Base-by-base conservation (phyloP, 2,113 vertebrate species). In the Cryptomyrus ogoouensis region DNA sequence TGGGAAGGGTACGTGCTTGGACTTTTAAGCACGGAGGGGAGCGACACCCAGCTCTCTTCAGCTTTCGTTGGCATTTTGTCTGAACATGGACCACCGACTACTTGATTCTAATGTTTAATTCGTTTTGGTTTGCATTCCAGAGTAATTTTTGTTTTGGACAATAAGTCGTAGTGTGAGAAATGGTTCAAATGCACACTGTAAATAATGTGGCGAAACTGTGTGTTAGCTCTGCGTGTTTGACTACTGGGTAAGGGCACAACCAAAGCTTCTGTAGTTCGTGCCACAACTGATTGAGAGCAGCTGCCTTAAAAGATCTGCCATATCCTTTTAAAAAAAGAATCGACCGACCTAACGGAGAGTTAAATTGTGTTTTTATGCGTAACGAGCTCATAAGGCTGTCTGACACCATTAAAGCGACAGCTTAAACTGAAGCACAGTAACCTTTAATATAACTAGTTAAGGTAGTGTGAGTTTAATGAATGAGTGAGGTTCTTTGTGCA, bases 241-340 rank as follows among this genome's bases (percentile, higher is more conserved):
- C 84, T 92, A 13, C 62, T 91, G 92, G 91, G 90, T 92, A 94
- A 92, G 91, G 90, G 50, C 92, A 91, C 89, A 88, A 93, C 91
- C 92, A 93, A 93, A 92, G 62, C 74, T 53, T 13, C 50, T 56
- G 27, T 56, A 91, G 90, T 83, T 39, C 13, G 10, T 50, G 13
- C 47, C n/a, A 19, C 24, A 50, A 50, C 12, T 27, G n/a, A 50
- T 50, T 31, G 50, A 31, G n/a, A 50, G 47, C 47, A 83, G 77
- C 77, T 83, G 77, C 44, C 19, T 84, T 84, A 24, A 47, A 10
- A 13, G 49, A 19, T 27, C 47, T 87, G 15, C 85, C 21, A 56
- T 53, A 17, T 12, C 31, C 21, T 39, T 31, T 86, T 31, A 47
- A 47, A 44, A 13, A n/a, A 7, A 47, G 83, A n/a, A 21, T 84